Evolutionary conservation across 2,113 vertebrate species (phyloP), one percentile per base, ranked within the genome.

Genomic region (Tupaia chinensis): DNA sequence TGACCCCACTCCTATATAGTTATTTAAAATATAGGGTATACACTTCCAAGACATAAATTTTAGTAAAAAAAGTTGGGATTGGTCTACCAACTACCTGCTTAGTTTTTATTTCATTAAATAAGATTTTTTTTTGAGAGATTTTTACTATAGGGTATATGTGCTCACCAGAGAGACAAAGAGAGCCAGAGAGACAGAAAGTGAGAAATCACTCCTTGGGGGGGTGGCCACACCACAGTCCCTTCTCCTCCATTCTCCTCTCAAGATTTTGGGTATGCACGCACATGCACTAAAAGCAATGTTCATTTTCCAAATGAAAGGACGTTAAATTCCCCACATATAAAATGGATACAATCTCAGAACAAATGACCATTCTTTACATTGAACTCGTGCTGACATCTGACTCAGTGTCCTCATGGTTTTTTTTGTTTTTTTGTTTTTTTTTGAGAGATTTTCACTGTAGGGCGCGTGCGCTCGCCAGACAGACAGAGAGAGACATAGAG

Each of bases 21-120:
- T 61, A 87, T 63, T 87, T 9, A 58, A 54, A 92, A 15, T 19
- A 82, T 79, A n/a, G 19, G 13, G 53, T 82, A 72, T 56, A 19
- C 5, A 91, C 29, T 81, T 58, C 53, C 3, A 95, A 95, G 54
- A 68, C 54, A 58, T n/a, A 91, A 23, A 84, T 63, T 96, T 94
- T 12, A 79, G n/a, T 17, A 13, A 17, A 56, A 27, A 53, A 95
- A 69, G 34, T 56, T 32, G 63, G 65, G 3, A 20, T 84, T 96
- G 29, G 44, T 44, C 44, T 44, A 44, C 44, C 44, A 44, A 44
- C 44, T 44, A 29, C 5, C 54, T 89, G 29, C 15, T 84, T 6
- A 25, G 60, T 54, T 87, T 92, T 90, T 68, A 61, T 93, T 77
- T 78, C 69, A 9, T 14, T 84, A 66, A 87, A 14, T n/a, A 69